Evolutionary conservation across 2,888 invertebrate genomes (phyloP).

Genomic region (Plemyria rubiginata): DNA sequence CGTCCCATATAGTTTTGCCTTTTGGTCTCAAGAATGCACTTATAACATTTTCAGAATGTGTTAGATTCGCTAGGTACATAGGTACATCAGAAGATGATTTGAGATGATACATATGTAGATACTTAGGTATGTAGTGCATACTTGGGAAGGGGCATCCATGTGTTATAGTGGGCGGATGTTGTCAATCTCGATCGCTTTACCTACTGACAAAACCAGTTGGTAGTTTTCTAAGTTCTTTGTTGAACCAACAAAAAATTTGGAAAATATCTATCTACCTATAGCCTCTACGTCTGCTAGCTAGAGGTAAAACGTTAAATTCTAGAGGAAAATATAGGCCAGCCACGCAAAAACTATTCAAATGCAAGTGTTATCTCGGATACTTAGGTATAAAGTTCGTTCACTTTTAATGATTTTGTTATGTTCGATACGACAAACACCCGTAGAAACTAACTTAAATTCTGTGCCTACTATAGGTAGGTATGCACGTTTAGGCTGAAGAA

Average conservation of each 20-base stretch:
- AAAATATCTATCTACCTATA: not conserved
- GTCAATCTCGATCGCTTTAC: slow-evolving; percentile 56
- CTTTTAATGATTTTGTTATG: slow-evolving; percentile 10
- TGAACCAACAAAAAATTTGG: slow-evolving; percentile 13
- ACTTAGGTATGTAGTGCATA: not conserved
- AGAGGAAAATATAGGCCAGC: too few species aligned
- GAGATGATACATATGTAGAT: not conserved
- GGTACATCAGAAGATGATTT: too few species aligned
- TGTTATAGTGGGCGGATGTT: slow-evolving; percentile 58
- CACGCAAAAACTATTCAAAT: slow-evolving; percentile 22
- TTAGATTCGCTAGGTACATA: too few species aligned
- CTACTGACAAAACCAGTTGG: too few species aligned
- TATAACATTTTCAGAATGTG: not conserved
- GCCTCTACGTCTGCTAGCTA: too few species aligned
- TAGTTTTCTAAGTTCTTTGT: too few species aligned
- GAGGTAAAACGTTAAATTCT: too few species aligned
- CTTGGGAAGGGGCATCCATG: too few species aligned
- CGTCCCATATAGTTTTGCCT: not conserved
- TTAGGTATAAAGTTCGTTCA: slow-evolving; percentile 38
- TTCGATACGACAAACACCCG: not conserved
- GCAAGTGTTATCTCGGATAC: slow-evolving; percentile 30
- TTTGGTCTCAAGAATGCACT: slow-evolving; percentile 4
- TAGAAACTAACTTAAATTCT: too few species aligned
- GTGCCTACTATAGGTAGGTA: too few species aligned
- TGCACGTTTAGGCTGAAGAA: too few species aligned